A percentile compares a stretch with the other conserved stretches of the same genome.
Evolutionary conservation across 92 coral and sea anemone species (phyloP).

Genomic region (Plumapathes pennacea): DNA sequence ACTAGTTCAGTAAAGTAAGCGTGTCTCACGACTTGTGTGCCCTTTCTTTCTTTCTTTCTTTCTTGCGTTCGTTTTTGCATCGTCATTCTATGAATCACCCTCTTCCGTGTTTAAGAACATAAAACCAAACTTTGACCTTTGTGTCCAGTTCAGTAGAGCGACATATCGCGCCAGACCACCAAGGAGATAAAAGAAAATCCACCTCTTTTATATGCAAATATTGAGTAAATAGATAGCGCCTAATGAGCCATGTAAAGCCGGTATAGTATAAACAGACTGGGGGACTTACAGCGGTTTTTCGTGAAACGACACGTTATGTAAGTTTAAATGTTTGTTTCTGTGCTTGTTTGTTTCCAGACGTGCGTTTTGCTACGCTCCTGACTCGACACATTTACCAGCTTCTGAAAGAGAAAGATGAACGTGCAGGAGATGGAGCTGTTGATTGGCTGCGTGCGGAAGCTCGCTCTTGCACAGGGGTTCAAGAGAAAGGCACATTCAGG

Average conservation of each 20-base stretch:
- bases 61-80: too few relatives aligned
- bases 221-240: too few relatives aligned
- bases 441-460: slow-evolving; percentile 75
- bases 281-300: neutral
- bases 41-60: too few relatives aligned
- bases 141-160: too few relatives aligned
- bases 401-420: slow-evolving; percentile 49
- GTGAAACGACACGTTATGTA: neutral
- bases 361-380: slow-evolving; percentile 40
- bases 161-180: too few relatives aligned
- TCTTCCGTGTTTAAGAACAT: too few relatives aligned
- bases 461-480: slow-evolving; percentile 59
- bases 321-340: neutral
- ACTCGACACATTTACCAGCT: slow-evolving; percentile 41
- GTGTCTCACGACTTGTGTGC: too few relatives aligned
- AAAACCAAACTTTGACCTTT: too few relatives aligned
- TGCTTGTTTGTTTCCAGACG: neutral
- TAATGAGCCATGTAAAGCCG: too few relatives aligned
- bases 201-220: too few relatives aligned
- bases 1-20: neutral
- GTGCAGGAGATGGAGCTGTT: slow-evolving; percentile 7
- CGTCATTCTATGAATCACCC: too few relatives aligned
- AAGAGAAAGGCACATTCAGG: slow-evolving; percentile 79
- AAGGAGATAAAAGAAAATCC: too few relatives aligned
- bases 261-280: neutral